phyloP scores from a whole-genome alignment of 2,888 invertebrate genomes.

The Diadegma fenestrale region DNA sequence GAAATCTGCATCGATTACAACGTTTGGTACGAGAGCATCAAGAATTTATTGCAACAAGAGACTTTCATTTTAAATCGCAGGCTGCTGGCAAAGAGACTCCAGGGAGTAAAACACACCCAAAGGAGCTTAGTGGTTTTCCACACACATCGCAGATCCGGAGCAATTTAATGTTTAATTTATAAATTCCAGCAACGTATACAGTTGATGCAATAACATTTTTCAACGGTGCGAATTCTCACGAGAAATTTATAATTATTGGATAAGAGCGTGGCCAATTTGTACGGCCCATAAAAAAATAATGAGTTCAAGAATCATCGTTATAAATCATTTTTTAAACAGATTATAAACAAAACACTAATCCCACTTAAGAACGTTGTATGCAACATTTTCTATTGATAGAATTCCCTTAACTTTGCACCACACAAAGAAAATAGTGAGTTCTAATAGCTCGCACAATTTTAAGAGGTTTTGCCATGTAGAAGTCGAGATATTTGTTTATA shows the following conservation, averaged over 20 bases:
- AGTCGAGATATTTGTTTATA: too few species aligned
- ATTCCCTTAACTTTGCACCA: too few species aligned
- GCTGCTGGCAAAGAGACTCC: background rate
- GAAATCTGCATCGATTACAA: background rate
- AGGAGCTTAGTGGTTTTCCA: background rate
- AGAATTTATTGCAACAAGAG: conserved; percentile 3
- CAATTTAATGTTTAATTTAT: conserved; percentile 8
- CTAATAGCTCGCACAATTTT: too few species aligned
- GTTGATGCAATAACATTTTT: background rate
- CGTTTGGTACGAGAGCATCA: background rate
- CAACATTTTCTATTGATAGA: too few species aligned
- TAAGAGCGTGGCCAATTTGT: background rate
- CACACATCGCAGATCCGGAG: background rate
- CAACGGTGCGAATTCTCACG: background rate
- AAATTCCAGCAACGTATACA: conserved; percentile 3
- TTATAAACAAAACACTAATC: background rate
- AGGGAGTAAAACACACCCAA: background rate
- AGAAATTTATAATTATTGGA: background rate
- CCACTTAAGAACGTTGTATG: too few species aligned
- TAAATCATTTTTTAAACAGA: background rate
- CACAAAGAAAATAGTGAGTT: too few species aligned
- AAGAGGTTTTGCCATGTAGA: too few species aligned
- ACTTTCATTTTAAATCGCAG: background rate
- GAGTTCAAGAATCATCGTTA: too few species aligned
- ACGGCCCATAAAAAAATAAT: background rate